Conservation (phyloP, 2,888 invertebrate genomes). For the Drosophila kambysellisi region DNA sequence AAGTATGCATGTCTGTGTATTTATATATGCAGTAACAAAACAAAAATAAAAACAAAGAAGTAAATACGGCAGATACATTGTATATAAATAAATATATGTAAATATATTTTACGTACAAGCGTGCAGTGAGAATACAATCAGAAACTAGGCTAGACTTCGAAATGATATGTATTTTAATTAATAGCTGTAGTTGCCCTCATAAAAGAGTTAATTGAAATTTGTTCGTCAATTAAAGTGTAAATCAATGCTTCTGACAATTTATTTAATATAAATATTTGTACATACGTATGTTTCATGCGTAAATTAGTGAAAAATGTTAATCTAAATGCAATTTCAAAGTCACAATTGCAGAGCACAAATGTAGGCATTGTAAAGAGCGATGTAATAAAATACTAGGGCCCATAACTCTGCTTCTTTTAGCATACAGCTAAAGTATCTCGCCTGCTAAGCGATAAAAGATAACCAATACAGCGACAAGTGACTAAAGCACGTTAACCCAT, state of each 20-base stretch:
- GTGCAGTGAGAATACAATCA: background rate
- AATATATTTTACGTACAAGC: conserved; percentile 1
- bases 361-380: conserved; percentile 4
- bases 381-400: conserved; percentile 54
- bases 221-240: conserved; percentile 33
- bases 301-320: background rate
- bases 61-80: conserved; percentile 12
- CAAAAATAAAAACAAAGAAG: conserved; percentile 50
- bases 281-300: background rate
- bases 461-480: conserved; percentile 34
- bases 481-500: conserved; percentile 8
- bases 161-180: background rate
- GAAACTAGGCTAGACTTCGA: conserved; percentile 1
- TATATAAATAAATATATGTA: conserved; percentile 1
- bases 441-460: conserved; percentile 42
- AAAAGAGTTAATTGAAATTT: conserved; percentile 30
- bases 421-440: conserved; percentile 10
- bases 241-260: conserved; percentile 22
- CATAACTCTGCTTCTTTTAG: background rate
- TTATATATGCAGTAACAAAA: conserved; percentile 29
- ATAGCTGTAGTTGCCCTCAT: background rate
- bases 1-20: conserved; percentile 8
- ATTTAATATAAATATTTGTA: background rate
- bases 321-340: conserved; percentile 11
- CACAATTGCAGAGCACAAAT: conserved; percentile 24